phyloP scores from a whole-genome alignment of 1,140 invertebrate species.

The Episyrphus balteatus region DNA sequence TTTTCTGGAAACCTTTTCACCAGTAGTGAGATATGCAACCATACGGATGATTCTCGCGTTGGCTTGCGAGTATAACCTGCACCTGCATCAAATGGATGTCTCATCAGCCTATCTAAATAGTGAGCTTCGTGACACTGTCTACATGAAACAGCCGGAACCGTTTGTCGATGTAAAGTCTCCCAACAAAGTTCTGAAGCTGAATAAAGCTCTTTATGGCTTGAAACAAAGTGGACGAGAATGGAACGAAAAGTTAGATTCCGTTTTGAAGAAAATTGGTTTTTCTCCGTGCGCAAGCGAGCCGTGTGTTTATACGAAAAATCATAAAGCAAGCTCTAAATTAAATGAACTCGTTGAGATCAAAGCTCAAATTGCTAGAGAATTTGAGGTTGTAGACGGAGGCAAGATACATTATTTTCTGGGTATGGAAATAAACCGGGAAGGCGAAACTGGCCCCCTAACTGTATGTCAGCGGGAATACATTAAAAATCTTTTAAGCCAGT shows the following conservation, averaged over 20 bases:
- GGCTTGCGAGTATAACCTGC: background rate
- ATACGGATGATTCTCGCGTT: slow-evolving; percentile 19
- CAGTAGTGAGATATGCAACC: slow-evolving; percentile 24
- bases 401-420: slow-evolving; percentile 20
- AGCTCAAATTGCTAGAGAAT: slow-evolving; percentile 10
- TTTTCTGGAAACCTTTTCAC: slow-evolving; percentile 31
- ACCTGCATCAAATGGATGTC: slow-evolving; percentile 5
- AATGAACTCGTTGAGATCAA: slow-evolving; percentile 11
- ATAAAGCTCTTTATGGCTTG: no score
- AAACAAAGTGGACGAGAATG: no score
- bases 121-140: background rate
- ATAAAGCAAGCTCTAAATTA: slow-evolving; percentile 5
- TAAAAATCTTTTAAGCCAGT: slow-evolving; percentile 1
- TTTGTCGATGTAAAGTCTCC: background rate
- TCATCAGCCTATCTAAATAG: slow-evolving; percentile 1
- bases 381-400: slow-evolving; percentile 19
- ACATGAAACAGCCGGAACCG: background rate
- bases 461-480: slow-evolving; percentile 1
- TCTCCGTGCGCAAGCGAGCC: no score
- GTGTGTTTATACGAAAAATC: background rate
- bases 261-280: no score
- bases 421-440: slow-evolving; percentile 17
- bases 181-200: background rate
- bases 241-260: no score
- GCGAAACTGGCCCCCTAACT: background rate